Percentiles rank a stretch among this genome's conserved stretches.
Evolutionary conservation across 1,140 invertebrate genomes (phyloP).

Genomic region (Eupristina koningsbergeri): DNA sequence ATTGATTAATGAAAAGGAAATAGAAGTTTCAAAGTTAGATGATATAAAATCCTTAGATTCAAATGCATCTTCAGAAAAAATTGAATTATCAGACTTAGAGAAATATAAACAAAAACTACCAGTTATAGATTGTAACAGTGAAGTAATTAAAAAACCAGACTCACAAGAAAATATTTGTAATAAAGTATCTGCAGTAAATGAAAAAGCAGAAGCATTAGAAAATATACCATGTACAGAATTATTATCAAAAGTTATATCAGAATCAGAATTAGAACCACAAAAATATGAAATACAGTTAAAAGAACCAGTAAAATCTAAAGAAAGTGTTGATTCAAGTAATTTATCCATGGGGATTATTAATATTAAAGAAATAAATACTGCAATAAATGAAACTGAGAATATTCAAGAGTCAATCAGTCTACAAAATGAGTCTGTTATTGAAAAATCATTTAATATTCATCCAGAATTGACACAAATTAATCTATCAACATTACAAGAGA

Average conservation of each 20-base stretch:
- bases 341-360: background rate
- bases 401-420: background rate
- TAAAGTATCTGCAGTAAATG: background rate
- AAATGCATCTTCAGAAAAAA: background rate
- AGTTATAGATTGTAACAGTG: background rate
- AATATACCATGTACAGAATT: background rate
- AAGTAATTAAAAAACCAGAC: background rate
- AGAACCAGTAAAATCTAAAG: background rate
- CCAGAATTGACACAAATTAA: background rate
- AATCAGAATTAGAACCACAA: background rate
- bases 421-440: background rate
- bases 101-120: background rate
- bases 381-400: background rate
- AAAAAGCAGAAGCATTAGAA: background rate
- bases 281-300: background rate
- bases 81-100: background rate
- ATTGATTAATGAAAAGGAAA: background rate
- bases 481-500: background rate
- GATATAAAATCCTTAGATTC: background rate
- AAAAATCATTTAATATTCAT: background rate
- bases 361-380: background rate
- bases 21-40: background rate
- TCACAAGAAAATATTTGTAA: background rate
- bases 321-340: background rate
- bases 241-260: background rate